Evolutionary conservation across 2,888 invertebrate species (phyloP).

Genomic region (Ophion ellenae): DNA sequence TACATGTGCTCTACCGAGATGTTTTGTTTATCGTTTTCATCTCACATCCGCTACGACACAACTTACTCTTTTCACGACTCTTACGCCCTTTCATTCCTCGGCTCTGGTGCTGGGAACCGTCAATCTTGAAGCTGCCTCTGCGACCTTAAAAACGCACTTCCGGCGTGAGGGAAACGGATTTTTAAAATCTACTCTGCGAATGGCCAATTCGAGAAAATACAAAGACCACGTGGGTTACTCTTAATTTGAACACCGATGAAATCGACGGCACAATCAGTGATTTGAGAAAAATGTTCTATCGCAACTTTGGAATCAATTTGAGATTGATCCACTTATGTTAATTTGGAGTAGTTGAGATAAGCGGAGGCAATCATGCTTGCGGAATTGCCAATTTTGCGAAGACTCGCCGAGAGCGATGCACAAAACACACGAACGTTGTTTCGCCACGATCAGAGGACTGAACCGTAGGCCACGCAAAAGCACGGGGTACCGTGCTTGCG

Average conservation of each 20-base stretch:
- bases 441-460: slow-evolving; percentile 67
- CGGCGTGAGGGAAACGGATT: not conserved
- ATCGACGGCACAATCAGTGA: not conserved
- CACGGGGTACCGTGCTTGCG: slow-evolving; percentile 73
- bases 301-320: not conserved
- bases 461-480: slow-evolving; percentile 74
- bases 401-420: slow-evolving; percentile 26
- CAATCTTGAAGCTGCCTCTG: slow-evolving; percentile 43
- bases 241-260: not conserved
- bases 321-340: not conserved
- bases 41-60: slow-evolving; percentile 20
- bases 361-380: not conserved
- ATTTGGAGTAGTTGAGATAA: not conserved
- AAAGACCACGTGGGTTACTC: slow-evolving; percentile 11
- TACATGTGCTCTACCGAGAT: slow-evolving; percentile 34
- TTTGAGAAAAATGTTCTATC: not conserved
- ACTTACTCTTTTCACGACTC: slow-evolving; percentile 81
- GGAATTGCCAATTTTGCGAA: not conserved
- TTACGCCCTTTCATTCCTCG: slow-evolving; percentile 76
- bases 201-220: not conserved
- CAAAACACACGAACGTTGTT: slow-evolving; percentile 66
- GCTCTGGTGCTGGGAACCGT: slow-evolving; percentile 45
- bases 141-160: slow-evolving; percentile 30
- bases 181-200: not conserved
- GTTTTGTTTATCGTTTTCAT: slow-evolving; percentile 30